Base-by-base conservation (phyloP, 2,797 vertebrate genomes). In the Pseudochromis fuscus region DNA sequence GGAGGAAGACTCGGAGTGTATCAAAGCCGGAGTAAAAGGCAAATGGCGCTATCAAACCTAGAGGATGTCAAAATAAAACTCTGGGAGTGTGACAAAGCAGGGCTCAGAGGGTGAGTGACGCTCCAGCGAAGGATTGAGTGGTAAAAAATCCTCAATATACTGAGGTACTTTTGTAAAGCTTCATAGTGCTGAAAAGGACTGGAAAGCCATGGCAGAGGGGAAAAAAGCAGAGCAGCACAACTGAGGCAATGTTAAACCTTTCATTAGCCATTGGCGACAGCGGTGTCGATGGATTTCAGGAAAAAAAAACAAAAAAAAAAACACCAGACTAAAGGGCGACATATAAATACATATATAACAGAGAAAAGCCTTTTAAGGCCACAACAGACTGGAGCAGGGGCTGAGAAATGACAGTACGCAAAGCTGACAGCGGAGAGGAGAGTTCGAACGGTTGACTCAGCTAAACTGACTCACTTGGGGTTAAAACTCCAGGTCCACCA, bases 401-500 rank as follows among this genome's bases (percentile, higher is more conserved):
- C 68, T 53, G 75, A 30, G 45, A 65, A 50, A 45, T 49, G 33
- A 77, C 68, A 81, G 48, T n/a, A 40, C 15, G 72, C 52, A 83
- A 59, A 84, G 77, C 62, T 56, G 86, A 89, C 79, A 80, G 76
- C 7, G 27, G 61, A 5, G 44, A 72, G 49, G 51, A 30, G 21
- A 76, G 60, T 52, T 81, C 37, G 51, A 75, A 67, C 50, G 8
- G 56, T 28, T 62, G n/a, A n/a, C 33, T 42, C 40, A 40, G 50
- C 75, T 67, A 7, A 67, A 83, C 85, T 5, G 80, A 92, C 90
- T 91, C 90, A 93, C 90, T 92, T 91, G 90, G 88, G 81, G 89
- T 91, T 89, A 92, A 92, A 84, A 91, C 89, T 89, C 90, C 89
- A 52, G 89, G 78, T 87, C 87, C 89, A 67, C 85, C 90, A 86